A percentile compares a stretch with the other conserved stretches of the same genome.
Conservation (phyloP, 2,888 invertebrate genomes). For the Odontomyia ornata region DNA sequence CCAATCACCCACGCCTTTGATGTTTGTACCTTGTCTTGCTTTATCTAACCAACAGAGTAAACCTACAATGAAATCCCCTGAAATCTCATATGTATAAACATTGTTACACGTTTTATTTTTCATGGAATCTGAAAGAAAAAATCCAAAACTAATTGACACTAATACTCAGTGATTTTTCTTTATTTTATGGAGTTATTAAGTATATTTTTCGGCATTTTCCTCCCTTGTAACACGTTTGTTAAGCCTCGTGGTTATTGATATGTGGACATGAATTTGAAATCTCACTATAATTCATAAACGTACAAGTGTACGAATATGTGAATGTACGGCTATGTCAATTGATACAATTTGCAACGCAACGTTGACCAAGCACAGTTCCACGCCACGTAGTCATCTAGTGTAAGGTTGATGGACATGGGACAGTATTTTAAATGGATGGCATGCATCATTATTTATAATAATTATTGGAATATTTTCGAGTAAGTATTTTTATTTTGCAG, state of each 20-base stretch:
- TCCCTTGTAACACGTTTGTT: no score
- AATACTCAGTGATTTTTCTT: neutral
- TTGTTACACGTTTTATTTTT: no score
- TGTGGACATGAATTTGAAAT: no score
- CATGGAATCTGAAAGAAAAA: no score
- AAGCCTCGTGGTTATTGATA: no score
- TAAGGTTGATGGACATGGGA: neutral
- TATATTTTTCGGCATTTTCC: neutral
- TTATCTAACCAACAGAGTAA: no score
- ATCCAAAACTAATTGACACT: constrained; percentile 10
- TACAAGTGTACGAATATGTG: no score
- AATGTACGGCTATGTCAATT: constrained; percentile 2
- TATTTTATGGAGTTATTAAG: constrained; percentile 1
- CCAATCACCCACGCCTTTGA: neutral
- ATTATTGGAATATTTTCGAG: constrained; percentile 18
- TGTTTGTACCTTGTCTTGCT: no score
- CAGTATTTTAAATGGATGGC: neutral
- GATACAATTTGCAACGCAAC: constrained; percentile 41
- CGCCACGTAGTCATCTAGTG: constrained; percentile 10
- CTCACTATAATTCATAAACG: no score
- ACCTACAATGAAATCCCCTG: no score
- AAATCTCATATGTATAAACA: no score
- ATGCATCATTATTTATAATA: constrained; percentile 25
- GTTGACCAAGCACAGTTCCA: constrained; percentile 40
- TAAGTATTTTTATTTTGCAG: neutral